These are phyloP conservation scores for Ctenoplectra terminalis DNA, from an alignment of 1,140 invertebrate species.

Conservation along the genomic window DNA sequence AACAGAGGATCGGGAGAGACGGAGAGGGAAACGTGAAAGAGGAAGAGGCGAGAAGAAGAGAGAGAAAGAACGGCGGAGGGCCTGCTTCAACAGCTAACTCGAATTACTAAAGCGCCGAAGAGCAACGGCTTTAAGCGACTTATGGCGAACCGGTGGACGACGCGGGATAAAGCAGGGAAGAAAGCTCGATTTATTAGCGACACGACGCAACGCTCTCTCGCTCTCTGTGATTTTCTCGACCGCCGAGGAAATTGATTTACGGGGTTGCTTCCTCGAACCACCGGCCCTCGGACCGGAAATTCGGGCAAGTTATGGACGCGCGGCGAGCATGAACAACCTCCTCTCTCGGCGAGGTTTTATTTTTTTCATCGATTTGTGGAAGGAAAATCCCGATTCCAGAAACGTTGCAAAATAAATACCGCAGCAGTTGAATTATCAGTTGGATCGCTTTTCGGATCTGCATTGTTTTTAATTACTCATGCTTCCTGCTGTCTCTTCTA, in stretches of 20 bases:
- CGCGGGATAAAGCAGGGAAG: slow-evolving; percentile 57
- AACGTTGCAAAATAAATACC: too few relatives aligned
- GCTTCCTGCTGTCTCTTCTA: background rate
- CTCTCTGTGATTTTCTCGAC: slow-evolving; percentile 51
- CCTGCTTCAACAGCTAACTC: slow-evolving; percentile 76
- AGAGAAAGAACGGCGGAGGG: slow-evolving; percentile 35
- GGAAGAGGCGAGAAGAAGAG: slow-evolving; percentile 45
- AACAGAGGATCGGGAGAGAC: slow-evolving; percentile 67
- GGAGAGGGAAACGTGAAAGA: slow-evolving; percentile 59
- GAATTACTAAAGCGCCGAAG: slow-evolving; percentile 77
- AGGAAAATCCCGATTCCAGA: too few relatives aligned
- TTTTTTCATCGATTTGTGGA: background rate
- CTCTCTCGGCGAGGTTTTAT: background rate
- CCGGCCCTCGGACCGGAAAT: background rate
- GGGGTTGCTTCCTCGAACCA: slow-evolving; percentile 32
- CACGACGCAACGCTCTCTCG: slow-evolving; percentile 37
- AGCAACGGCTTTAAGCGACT: slow-evolving; percentile 73
- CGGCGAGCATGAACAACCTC: too few relatives aligned
- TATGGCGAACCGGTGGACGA: slow-evolving; percentile 50
- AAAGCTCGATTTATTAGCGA: slow-evolving; percentile 70
- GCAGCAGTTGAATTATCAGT: slow-evolving; percentile 16
- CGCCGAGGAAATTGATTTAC: slow-evolving; percentile 57
- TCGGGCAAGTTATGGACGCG: background rate
- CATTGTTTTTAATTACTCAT: background rate
- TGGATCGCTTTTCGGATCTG: background rate